Conservation (phyloP, 1,140 invertebrate species). For the Brachionus rotundiformis region DNA sequence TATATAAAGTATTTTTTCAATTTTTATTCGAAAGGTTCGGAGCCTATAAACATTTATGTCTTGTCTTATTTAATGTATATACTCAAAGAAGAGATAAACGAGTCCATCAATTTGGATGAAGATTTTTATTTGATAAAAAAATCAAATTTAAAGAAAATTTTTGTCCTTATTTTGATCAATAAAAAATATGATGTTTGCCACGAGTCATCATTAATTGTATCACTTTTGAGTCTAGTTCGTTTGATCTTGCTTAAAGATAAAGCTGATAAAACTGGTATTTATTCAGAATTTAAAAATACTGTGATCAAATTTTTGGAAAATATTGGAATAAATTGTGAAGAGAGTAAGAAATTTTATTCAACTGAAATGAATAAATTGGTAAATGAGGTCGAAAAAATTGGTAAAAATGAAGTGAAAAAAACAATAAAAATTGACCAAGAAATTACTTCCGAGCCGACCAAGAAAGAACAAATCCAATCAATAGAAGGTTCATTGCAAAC, state of each 20-base stretch:
- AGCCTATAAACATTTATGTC: background rate
- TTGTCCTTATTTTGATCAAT: background rate
- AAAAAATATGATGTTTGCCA: background rate
- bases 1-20: constrained; percentile 9
- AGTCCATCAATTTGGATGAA: background rate
- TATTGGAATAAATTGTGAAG: background rate
- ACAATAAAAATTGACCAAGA: background rate
- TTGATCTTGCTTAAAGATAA: constrained; percentile 42
- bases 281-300: background rate
- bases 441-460: background rate
- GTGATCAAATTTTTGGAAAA: background rate
- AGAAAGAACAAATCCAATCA: background rate
- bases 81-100: constrained; percentile 35
- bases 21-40: background rate
- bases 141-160: background rate
- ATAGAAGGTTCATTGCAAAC: background rate
- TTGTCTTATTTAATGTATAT: constrained; percentile 28
- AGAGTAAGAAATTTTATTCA: background rate
- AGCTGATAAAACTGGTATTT: background rate
- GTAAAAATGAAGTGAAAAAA: background rate
- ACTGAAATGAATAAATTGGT: background rate
- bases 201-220: constrained; percentile 12
- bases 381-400: background rate
- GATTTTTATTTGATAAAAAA: background rate
- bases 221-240: constrained; percentile 7